Evolutionary conservation across 2,888 invertebrate genomes (phyloP).

Genomic region (Desoria tigrina): DNA sequence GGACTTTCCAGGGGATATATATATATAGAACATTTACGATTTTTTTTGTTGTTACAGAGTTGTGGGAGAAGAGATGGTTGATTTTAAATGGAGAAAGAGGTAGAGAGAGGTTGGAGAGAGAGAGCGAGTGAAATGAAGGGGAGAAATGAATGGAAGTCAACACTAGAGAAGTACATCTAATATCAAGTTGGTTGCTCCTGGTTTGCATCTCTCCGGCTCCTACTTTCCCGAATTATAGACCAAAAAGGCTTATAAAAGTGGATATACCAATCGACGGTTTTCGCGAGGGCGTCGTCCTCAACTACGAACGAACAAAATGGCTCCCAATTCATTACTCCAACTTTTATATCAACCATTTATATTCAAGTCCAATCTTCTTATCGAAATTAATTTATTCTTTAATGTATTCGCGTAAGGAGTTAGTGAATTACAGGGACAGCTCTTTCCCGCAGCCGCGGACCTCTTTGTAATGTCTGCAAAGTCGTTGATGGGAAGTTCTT

Average conservation of each 20-base stretch:
- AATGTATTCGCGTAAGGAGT: too few species aligned
- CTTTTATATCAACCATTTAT: not conserved
- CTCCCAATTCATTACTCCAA: conserved; percentile 52
- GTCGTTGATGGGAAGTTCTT: too few species aligned
- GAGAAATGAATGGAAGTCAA: conserved; percentile 41
- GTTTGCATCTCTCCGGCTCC: conserved; percentile 11
- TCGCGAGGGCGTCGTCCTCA: conserved; percentile 43
- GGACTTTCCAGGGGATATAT: not conserved
- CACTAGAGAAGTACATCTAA: not conserved
- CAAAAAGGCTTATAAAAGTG: conserved; percentile 15
- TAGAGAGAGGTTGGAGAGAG: conserved; percentile 28
- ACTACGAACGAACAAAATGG: conserved; percentile 50
- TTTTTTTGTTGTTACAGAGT: not conserved
- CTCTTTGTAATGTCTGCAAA: too few species aligned
- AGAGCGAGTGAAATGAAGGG: conserved; percentile 37
- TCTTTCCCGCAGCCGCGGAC: too few species aligned
- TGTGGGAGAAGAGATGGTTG: conserved; percentile 24
- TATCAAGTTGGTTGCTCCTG: not conserved
- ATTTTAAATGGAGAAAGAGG: conserved; percentile 37
- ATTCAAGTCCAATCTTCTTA: too few species aligned
- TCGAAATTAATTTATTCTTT: too few species aligned
- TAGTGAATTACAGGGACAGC: too few species aligned
- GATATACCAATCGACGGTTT: conserved; percentile 27
- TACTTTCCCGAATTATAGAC: conserved; percentile 2
- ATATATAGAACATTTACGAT: not conserved